Conservation (phyloP, 2,888 invertebrate genomes). For the Horisme vitalbata region DNA sequence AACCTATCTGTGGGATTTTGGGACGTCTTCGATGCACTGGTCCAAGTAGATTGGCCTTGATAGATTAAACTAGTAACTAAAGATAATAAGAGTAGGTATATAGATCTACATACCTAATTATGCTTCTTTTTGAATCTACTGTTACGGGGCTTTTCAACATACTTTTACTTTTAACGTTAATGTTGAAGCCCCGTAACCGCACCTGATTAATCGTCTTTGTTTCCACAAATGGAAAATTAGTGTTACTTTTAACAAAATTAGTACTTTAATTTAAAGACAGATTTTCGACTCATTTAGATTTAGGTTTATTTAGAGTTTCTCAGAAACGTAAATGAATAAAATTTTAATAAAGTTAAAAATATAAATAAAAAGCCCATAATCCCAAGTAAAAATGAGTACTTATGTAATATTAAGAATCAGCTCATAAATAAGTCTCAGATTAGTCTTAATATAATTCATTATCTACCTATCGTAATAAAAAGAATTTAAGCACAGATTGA, state of each 20-base stretch:
- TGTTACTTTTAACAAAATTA: neutral
- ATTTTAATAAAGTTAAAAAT: too few relatives aligned
- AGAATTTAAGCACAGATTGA: neutral
- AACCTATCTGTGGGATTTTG: slow-evolving; percentile 49
- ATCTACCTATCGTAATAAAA: too few relatives aligned
- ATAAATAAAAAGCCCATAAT: slow-evolving; percentile 38
- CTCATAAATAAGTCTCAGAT: too few relatives aligned
- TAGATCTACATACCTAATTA: too few relatives aligned
- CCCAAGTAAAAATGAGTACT: slow-evolving; percentile 30
- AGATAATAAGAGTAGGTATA: too few relatives aligned
- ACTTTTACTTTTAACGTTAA: too few relatives aligned
- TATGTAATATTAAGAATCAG: slow-evolving; percentile 39
- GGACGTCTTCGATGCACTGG: slow-evolving; percentile 50
- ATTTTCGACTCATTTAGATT: too few relatives aligned
- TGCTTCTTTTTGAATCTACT: too few relatives aligned
- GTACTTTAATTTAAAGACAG: neutral
- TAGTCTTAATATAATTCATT: too few relatives aligned
- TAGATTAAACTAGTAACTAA: slow-evolving; percentile 31
- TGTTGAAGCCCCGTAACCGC: too few relatives aligned
- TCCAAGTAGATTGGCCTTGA: slow-evolving; percentile 44
- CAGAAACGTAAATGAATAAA: slow-evolving; percentile 37
- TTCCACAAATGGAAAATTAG: neutral
- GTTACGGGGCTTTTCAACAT: too few relatives aligned
- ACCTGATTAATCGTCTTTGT: too few relatives aligned
- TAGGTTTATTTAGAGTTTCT: slow-evolving; percentile 31